Base-by-base conservation (phyloP, 2,113 vertebrate genomes). In the Barnardius zonarius region DNA sequence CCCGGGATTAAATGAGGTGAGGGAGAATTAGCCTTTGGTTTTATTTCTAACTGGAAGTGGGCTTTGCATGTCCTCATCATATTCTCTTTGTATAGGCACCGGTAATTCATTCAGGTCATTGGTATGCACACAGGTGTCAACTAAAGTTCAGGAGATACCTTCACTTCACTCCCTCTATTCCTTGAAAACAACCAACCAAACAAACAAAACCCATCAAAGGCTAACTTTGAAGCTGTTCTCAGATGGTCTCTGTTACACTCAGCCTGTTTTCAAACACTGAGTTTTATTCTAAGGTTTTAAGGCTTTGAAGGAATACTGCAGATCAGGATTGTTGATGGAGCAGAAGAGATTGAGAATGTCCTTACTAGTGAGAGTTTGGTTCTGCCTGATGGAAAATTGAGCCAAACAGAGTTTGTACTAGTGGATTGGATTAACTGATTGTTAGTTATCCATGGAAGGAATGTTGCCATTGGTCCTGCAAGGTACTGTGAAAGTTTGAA, bases 401-500 rank as follows among this genome's bases (percentile, higher is more conserved):
- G 44, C 73, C 55, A 67, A 82, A 30, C 74, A 59, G 69, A 88
- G 51, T 67, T 92, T 43, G 22, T 70, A 12, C 52, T 52, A 90
- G 90, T 81, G 86, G 51, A 62, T 93, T 0, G 0, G 12, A 70
- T 76, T 66, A 90, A 84, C 69, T n/a, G 31, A 73, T 62, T 18
- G 57, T 44, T 94, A 92, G 72, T 77, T 95, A 72, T n/a, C 52
- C 55, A 17, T 7, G 5, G 82, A 91, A 52, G 59, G 83, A 90
- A 64, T 83, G 79, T 92, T 94, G 84, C 61, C 66, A 31, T 83
- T 93, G 62, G 92, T 95, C 83, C 83, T 93, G 64, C 66, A 70
- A 92, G 92, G 75, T 95, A 70, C 92, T 95, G 90, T 93, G 66
- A 86, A 93, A 83, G 70, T 95, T 91, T 93, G 72, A 86, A 95